Evolutionary conservation across 2,888 invertebrate genomes (phyloP).

Genomic region (Lasioglossum oenotherae): DNA sequence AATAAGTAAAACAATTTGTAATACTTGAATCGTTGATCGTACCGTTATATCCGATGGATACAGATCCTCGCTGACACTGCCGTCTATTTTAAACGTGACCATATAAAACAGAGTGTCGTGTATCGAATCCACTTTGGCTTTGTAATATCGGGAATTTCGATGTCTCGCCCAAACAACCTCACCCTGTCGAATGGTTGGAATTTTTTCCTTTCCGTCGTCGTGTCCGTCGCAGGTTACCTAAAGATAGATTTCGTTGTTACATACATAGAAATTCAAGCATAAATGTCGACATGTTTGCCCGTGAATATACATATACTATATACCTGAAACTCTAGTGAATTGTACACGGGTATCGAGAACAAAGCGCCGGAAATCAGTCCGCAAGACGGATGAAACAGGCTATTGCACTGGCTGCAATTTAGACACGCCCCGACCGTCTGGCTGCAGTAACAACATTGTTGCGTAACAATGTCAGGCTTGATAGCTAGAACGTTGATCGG

Average conservation of each 20-base stretch:
- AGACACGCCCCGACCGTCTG: conserved; percentile 84
- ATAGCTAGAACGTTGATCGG: conserved; percentile 81
- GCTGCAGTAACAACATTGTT: conserved; percentile 82
- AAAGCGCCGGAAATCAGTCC: conserved; percentile 86
- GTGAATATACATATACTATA: too few species aligned
- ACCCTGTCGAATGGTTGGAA: conserved; percentile 77
- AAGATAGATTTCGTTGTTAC: conserved; percentile 1
- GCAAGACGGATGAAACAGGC: conserved; percentile 87
- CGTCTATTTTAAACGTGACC: conserved; percentile 87
- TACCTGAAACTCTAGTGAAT: conserved; percentile 78
- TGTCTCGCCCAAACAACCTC: conserved; percentile 88
- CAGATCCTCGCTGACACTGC: conserved; percentile 87
- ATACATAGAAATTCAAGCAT: background rate
- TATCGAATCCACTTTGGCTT: conserved; percentile 85
- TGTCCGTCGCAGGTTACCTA: conserved; percentile 81
- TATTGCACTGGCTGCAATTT: conserved; percentile 84
- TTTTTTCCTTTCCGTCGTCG: conserved; percentile 76
- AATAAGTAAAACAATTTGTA: background rate
- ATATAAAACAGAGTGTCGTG: conserved; percentile 85
- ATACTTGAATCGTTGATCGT: conserved; percentile 57
- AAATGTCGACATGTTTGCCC: background rate
- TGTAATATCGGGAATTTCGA: conserved; percentile 87
- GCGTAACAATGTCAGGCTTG: conserved; percentile 71
- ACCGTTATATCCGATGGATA: conserved; percentile 86
- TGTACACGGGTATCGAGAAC: conserved; percentile 78